phyloP scores from a whole-genome alignment of 2,113 vertebrate genomes.

The Myodes glareolus region DNA sequence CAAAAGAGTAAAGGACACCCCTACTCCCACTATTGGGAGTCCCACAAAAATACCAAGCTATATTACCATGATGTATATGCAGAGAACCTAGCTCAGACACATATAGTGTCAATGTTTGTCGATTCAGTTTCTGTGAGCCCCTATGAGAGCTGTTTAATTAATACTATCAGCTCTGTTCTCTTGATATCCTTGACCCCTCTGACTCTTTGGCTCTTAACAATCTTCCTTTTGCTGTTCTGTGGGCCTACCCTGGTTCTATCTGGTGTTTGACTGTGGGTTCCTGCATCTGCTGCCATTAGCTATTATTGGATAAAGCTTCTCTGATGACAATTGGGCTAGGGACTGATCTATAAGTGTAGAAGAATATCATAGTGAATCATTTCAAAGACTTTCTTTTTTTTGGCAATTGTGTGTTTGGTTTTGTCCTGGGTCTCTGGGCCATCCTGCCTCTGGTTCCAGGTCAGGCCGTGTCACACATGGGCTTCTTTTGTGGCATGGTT shows the following conservation, averaged over 20 bases:
- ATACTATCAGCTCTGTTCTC: neutral
- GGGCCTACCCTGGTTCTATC: neutral
- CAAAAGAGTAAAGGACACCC: neutral
- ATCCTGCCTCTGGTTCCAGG: neutral
- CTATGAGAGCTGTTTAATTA: neutral
- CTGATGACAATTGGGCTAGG: neutral
- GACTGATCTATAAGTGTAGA: neutral
- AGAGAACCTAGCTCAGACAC: neutral
- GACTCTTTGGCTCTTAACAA: neutral
- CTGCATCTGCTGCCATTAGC: neutral
- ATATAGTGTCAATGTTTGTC: neutral
- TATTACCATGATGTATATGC: neutral
- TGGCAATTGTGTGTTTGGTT: neutral
- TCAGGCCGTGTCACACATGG: neutral
- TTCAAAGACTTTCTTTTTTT: neutral
- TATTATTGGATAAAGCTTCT: neutral
- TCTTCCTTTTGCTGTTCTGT: neutral
- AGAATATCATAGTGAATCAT: neutral
- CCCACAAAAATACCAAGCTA: neutral
- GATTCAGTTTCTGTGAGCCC: neutral
- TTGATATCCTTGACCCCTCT: neutral
- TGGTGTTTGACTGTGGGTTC: neutral
- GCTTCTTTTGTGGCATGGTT: neutral
- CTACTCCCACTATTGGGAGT: neutral
- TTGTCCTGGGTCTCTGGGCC: neutral